Base-by-base conservation (phyloP, 2,113 vertebrate genomes). In the Stictonetta naevosa region DNA sequence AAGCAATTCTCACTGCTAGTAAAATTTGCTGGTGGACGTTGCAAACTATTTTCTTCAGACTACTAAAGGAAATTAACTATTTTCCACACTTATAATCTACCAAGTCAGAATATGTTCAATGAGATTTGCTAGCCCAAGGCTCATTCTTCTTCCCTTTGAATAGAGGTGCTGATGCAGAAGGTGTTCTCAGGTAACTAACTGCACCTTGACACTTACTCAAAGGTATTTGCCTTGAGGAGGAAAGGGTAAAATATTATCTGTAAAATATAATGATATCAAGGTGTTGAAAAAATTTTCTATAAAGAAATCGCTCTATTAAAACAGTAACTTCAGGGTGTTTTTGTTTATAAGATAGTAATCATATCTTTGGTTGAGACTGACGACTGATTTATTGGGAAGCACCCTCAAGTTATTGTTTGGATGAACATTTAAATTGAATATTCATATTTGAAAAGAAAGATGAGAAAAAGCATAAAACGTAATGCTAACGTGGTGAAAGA, bases 341-440 rank as follows among this genome's bases (percentile, higher is more conserved):
- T 89, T 93, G 76, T 79, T 92, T 68, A 60, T 55, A 90, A 78
- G 60, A 52, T 71, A 86, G 83, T 86, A 74, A 95, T 77, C n/a
- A 17, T 90, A 71, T 60, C 29, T 92, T 88, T 71, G 26, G 22
- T 67, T 86, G 64, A 90, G 73, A 66, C 26, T 83, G 83, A 88
- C 71, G 52, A 33, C 38, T 96, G 64, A 34, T 93, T 92, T 93
- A 92, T 78, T 83, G 88, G 33, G 33, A 94, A 93, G 34, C 38
- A 86, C 83, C 90, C 86, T 93, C 42, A 40, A 97, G 93, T 93
- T 95, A 92, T 88, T 86, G 60, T 95, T 81, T 78, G n/a, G 42
- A 86, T 88, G 83, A 95, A 60, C 34, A 81, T 74, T 88, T 71
- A 92, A 60, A 83, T 25, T 52, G 73, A 88, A 81, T 88, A 86